A percentile compares a stretch with the other conserved stretches of the same genome.
phyloP scores from a whole-genome alignment of 2,888 invertebrate genomes.

The Stictocephala bisonia region DNA sequence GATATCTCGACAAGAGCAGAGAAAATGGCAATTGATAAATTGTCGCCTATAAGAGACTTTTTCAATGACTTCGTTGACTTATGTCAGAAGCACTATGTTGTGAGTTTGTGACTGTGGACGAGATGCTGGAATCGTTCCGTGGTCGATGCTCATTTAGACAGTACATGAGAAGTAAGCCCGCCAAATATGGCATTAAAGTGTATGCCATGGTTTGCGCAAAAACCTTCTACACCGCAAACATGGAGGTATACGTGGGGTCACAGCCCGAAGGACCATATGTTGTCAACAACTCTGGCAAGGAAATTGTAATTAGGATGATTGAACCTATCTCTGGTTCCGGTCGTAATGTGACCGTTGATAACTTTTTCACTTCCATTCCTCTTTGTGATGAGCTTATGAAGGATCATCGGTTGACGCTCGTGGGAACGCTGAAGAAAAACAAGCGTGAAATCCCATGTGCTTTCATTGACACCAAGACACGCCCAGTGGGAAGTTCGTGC shows the following conservation, averaged over 20 bases:
- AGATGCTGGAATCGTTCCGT: conserved; percentile 19
- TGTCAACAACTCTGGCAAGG: conserved; percentile 5
- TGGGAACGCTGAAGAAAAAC: conserved; percentile 18
- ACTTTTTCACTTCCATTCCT: not conserved
- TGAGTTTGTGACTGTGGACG: not conserved
- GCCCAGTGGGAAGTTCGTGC: conserved; percentile 12
- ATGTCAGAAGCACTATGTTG: too few relatives aligned
- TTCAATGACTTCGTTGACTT: too few relatives aligned
- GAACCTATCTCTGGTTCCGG: conserved; percentile 19
- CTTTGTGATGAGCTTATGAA: conserved; percentile 31
- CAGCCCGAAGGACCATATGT: conserved; percentile 12
- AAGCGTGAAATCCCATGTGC: conserved; percentile 3
- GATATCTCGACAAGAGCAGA: too few relatives aligned
- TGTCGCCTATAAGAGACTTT: not conserved
- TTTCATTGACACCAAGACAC: conserved; percentile 6
- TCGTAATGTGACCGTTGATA: too few relatives aligned
- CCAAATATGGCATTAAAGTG: conserved; percentile 22
- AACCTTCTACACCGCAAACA: conserved; percentile 3
- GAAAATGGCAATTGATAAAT: too few relatives aligned
- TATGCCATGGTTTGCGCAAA: conserved; percentile 1
- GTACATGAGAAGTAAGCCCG: conserved; percentile 9
- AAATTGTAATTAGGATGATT: conserved; percentile 10
- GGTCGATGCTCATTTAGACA: conserved; percentile 1
- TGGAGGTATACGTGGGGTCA: too few relatives aligned
- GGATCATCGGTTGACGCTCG: too few relatives aligned